A percentile compares a stretch with the other conserved stretches of the same genome.
phyloP scores from a whole-genome alignment of 2,113 vertebrate genomes.

The Daboia siamensis region DNA sequence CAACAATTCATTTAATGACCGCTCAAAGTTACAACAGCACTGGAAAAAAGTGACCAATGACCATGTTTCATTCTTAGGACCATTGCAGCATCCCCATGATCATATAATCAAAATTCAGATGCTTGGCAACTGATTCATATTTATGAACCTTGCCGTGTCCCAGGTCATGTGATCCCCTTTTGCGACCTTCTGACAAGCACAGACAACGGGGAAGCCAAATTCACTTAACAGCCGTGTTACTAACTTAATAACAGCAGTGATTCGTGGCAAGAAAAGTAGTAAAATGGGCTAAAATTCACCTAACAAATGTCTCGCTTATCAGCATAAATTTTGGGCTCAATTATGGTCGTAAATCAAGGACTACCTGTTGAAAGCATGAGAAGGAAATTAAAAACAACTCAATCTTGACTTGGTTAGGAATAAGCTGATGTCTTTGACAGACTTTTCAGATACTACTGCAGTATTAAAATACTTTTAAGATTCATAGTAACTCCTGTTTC shows the following conservation, averaged over 20 bases:
- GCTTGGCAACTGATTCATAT: neutral
- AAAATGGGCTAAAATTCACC: neutral
- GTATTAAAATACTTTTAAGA: neutral
- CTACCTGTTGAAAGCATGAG: neutral
- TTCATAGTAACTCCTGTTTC: neutral
- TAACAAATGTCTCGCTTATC: neutral
- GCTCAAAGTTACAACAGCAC: neutral
- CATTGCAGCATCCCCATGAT: neutral
- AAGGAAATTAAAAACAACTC: neutral
- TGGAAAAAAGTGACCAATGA: neutral
- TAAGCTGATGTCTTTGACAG: neutral
- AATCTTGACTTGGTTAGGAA: neutral
- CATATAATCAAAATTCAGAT: neutral
- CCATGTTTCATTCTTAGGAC: neutral
- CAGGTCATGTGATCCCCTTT: neutral
- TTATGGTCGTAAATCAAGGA: neutral
- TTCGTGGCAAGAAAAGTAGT: neutral
- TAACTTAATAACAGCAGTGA: neutral
- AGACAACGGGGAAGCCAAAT: neutral
- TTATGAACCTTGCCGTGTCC: neutral
- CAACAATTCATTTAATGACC: neutral
- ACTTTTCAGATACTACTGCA: neutral
- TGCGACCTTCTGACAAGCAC: neutral
- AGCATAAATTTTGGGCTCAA: neutral
- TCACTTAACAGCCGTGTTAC: neutral